Evolutionary conservation across 2,113 vertebrate species (phyloP).

Genomic region (Speoplatyrhinus poulsoni): DNA sequence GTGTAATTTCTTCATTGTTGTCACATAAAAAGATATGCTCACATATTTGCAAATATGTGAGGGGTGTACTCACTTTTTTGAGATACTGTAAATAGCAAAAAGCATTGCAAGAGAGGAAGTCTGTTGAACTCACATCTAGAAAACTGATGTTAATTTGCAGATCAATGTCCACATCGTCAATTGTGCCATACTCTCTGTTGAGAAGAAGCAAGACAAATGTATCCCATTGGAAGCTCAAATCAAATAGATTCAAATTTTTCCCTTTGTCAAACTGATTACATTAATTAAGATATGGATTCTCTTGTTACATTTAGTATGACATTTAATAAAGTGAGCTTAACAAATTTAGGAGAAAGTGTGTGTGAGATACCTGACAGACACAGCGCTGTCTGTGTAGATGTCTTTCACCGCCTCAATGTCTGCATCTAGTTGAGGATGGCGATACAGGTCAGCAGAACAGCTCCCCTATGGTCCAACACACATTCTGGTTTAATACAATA

Average conservation of each 20-base stretch:
- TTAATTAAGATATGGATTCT: not conserved
- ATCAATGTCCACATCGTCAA: constrained; percentile 97
- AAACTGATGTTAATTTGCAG: constrained; percentile 97
- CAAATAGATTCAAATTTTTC: too few species aligned
- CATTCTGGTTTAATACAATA: not conserved
- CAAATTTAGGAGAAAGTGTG: not conserved
- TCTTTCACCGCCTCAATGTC: constrained; percentile 98
- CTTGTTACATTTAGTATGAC: not conserved
- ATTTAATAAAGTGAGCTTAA: not conserved
- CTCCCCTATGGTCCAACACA: constrained; percentile 81
- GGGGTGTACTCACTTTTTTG: too few species aligned
- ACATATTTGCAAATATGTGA: too few species aligned
- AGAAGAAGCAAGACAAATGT: constrained; percentile 33
- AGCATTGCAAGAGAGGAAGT: constrained; percentile 6
- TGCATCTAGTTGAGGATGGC: constrained; percentile 95
- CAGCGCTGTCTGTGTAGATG: constrained; percentile 95
- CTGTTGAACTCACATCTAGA: constrained; percentile 88
- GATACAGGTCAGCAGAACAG: constrained; percentile 95
- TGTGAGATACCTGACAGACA: constrained; percentile 86
- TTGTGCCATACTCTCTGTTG: constrained; percentile 94
- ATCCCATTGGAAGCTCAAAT: too few species aligned
- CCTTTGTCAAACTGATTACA: not conserved
- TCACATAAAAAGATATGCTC: too few species aligned
- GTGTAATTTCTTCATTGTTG: too few species aligned
- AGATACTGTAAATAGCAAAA: constrained; percentile 23